Percentiles rank a stretch among this genome's conserved stretches.
These are phyloP conservation scores for Lobophora halterata DNA, from an alignment of 2,888 invertebrate genomes.

Conservation along the genomic window DNA sequence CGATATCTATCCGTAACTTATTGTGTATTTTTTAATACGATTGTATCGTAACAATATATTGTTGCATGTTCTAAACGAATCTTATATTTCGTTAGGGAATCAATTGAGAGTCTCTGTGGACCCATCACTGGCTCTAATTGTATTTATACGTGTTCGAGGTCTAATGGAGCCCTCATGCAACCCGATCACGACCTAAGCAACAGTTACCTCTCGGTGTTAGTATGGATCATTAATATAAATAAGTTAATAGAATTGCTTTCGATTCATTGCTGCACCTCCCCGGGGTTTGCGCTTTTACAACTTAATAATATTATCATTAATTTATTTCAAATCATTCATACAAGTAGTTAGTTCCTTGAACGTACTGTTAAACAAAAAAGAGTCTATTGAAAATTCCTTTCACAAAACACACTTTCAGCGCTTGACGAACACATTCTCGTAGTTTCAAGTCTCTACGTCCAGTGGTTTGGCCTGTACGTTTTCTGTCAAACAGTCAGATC, in stretches of 20 bases:
- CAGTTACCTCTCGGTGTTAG: slow-evolving; percentile 31
- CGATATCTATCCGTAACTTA: slow-evolving; percentile 44
- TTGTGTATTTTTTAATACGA: slow-evolving; percentile 44
- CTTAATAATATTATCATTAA: slow-evolving; percentile 19
- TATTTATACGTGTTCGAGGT: slow-evolving; percentile 24
- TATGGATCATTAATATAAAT: slow-evolving; percentile 32
- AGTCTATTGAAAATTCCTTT: too few relatives aligned
- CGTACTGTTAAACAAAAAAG: too few relatives aligned
- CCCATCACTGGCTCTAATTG: slow-evolving; percentile 14
- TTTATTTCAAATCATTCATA: too few relatives aligned
- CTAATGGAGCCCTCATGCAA: slow-evolving; percentile 29
- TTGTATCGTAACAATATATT: slow-evolving; percentile 46
- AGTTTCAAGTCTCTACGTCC: too few relatives aligned
- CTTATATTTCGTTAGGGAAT: slow-evolving; percentile 20
- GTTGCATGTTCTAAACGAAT: slow-evolving; percentile 28
- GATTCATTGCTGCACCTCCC: slow-evolving; percentile 24
- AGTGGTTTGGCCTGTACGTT: too few relatives aligned
- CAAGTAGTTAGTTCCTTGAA: too few relatives aligned
- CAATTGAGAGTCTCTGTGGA: slow-evolving; percentile 13
- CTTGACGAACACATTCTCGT: too few relatives aligned
- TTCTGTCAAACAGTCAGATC: too few relatives aligned
- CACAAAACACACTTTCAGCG: too few relatives aligned
- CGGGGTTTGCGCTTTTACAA: slow-evolving; percentile 21
- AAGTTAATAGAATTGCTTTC: slow-evolving; percentile 28
- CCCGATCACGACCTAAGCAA: slow-evolving; percentile 31